Evolutionary conservation across 2,888 invertebrate genomes (phyloP).

Genomic region (Hypomecis punctinalis): DNA sequence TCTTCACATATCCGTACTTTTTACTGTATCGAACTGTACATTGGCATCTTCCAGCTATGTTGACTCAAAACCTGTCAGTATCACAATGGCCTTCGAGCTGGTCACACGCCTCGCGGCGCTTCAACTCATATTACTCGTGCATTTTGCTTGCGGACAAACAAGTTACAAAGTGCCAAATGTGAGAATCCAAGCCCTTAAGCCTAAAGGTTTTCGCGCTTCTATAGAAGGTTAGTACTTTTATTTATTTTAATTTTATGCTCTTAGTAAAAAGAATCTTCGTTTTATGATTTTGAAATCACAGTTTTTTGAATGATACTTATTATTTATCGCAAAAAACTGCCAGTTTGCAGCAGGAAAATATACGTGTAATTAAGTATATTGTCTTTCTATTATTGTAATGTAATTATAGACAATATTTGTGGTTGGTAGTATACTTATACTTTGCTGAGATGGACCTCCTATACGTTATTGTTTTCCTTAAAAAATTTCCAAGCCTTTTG

Average conservation of each 20-base stretch:
- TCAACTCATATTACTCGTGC: conserved; percentile 39
- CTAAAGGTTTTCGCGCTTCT: conserved; percentile 85
- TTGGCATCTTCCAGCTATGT: conserved; percentile 12
- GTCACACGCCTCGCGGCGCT: conserved; percentile 42
- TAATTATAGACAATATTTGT: too few relatives aligned
- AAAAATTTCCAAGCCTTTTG: too few relatives aligned
- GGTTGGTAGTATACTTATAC: too few relatives aligned
- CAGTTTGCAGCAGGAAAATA: too few relatives aligned
- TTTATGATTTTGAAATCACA: too few relatives aligned
- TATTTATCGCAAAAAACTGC: too few relatives aligned
- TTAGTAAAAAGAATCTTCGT: too few relatives aligned
- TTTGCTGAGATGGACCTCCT: too few relatives aligned
- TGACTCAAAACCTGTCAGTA: conserved; percentile 45
- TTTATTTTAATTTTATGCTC: neutral
- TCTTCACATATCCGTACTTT: neutral
- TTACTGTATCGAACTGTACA: conserved; percentile 4
- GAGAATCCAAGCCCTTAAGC: conserved; percentile 80
- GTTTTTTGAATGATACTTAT: too few relatives aligned
- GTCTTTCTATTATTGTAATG: too few relatives aligned
- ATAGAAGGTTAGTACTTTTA: conserved; percentile 80
- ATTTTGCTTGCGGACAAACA: conserved; percentile 25
- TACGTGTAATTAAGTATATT: too few relatives aligned
- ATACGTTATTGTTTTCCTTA: too few relatives aligned
- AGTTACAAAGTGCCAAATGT: conserved; percentile 73
- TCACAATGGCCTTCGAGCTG: conserved; percentile 51